These are phyloP conservation scores for Arvicanthis niloticus DNA, from an alignment of 2,113 vertebrate genomes.

Conservation along the genomic window DNA sequence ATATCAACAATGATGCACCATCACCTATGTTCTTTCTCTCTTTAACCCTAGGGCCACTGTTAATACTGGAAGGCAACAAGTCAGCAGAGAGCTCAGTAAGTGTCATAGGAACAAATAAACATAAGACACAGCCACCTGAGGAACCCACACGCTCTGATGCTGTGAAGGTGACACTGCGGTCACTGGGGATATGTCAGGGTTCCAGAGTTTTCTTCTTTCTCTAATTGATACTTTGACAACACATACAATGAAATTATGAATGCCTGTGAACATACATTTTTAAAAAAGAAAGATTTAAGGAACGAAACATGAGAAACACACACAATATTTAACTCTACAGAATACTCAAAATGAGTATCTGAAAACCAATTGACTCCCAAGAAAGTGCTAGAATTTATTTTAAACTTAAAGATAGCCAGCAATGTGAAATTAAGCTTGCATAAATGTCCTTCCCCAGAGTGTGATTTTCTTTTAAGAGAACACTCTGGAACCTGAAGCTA, in stretches of 20 bases:
- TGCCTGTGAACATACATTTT: background rate
- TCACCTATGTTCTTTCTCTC: background rate
- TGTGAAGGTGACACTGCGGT: fast-evolving
- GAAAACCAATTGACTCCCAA: background rate
- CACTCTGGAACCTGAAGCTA: background rate
- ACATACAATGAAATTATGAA: background rate
- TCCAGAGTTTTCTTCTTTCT: background rate
- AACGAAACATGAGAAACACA: background rate
- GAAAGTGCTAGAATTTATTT: background rate
- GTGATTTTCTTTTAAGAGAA: background rate
- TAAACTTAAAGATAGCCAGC: background rate
- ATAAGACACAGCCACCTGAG: background rate
- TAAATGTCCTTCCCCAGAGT: background rate
- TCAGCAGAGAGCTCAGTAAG: background rate
- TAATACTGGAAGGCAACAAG: background rate
- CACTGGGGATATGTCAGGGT: background rate
- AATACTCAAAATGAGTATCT: background rate
- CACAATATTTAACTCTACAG: background rate
- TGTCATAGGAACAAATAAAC: background rate
- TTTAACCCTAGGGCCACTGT: background rate
- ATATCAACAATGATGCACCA: background rate
- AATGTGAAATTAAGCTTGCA: background rate
- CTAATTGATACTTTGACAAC: background rate
- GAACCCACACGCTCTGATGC: fast-evolving
- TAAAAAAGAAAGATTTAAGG: background rate